phyloP scores from a whole-genome alignment of 2,113 vertebrate species.

The Ctenomys sociabilis region DNA sequence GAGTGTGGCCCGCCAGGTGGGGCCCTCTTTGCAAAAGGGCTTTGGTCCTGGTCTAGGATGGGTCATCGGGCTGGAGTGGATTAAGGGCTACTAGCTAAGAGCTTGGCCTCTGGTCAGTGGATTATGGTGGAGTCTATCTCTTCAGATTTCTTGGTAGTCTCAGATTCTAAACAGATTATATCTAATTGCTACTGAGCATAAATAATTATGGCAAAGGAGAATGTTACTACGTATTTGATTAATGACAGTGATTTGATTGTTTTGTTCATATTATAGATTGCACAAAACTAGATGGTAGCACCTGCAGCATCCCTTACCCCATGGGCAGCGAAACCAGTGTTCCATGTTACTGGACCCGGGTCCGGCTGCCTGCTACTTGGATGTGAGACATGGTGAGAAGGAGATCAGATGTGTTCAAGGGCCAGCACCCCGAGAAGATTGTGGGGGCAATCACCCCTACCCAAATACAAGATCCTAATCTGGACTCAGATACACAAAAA shows the following conservation, averaged over 20 bases:
- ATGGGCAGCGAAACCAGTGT: neutral
- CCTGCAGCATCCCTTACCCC: neutral
- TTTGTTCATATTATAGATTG: neutral
- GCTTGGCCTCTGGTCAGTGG: neutral
- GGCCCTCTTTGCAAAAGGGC: neutral
- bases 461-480: neutral
- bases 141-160: neutral
- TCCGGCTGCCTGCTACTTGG: neutral
- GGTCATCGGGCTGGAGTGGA: too few relatives aligned
- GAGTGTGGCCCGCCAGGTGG: neutral
- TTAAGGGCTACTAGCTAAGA: neutral
- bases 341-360: neutral
- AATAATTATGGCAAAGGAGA: neutral
- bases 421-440: neutral
- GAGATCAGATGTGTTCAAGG: neutral
- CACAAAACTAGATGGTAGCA: neutral
- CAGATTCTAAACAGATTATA: neutral
- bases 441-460: fast-evolving
- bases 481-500: neutral
- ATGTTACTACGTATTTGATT: neutral
- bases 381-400: neutral
- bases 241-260: neutral
- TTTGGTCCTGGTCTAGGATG: neutral
- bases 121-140: neutral
- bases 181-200: neutral